Evolutionary conservation across 1,140 invertebrate species (phyloP).

Genomic region (Diachasma alloeum): DNA sequence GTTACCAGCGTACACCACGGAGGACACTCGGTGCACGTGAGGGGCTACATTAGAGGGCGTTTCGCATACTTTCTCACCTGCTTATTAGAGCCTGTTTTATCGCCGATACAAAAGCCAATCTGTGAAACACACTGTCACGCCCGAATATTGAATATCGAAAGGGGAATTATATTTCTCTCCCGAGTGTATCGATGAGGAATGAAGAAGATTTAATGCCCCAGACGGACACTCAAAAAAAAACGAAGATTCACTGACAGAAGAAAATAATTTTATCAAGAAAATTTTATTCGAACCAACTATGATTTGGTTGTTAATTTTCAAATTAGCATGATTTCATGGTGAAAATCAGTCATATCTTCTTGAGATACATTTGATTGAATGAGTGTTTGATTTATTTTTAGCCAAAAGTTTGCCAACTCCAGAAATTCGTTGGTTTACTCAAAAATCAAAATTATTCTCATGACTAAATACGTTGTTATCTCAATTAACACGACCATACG

Average conservation of each 20-base stretch:
- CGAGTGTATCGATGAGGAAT: neutral
- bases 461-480: too few relatives aligned
- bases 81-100: slow-evolving; percentile 49
- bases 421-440: too few relatives aligned
- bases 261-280: too few relatives aligned
- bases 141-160: slow-evolving; percentile 48
- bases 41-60: slow-evolving; percentile 41
- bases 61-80: slow-evolving; percentile 42
- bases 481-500: too few relatives aligned
- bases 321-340: too few relatives aligned
- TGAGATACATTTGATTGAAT: too few relatives aligned
- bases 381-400: too few relatives aligned
- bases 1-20: neutral
- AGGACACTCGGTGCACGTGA: slow-evolving; percentile 6
- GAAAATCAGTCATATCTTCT: too few relatives aligned
- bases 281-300: too few relatives aligned
- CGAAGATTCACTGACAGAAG: neutral
- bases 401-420: too few relatives aligned
- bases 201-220: neutral
- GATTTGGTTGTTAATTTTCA: too few relatives aligned
- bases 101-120: slow-evolving; percentile 29
- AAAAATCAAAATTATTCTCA: too few relatives aligned
- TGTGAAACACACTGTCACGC: slow-evolving; percentile 34
- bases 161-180: slow-evolving; percentile 18
- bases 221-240: neutral